Evolutionary conservation across 2,888 invertebrate genomes (phyloP).

Genomic region (Ormia ochracea): DNA sequence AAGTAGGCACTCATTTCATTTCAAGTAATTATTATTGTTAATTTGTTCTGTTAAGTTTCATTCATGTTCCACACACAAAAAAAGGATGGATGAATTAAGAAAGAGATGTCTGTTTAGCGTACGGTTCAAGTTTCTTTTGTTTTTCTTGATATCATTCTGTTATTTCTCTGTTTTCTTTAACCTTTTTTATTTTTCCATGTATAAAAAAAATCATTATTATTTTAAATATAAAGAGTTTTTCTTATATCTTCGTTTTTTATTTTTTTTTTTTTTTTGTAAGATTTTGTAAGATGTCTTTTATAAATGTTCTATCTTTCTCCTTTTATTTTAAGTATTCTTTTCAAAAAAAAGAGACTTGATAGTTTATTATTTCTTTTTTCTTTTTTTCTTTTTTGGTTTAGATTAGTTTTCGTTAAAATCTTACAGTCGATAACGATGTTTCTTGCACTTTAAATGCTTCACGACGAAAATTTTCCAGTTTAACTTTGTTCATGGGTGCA

Average conservation of each 20-base stretch:
- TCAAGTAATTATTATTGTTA: slow-evolving; percentile 46
- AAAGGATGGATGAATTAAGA: slow-evolving; percentile 48
- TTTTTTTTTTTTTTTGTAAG: slow-evolving; percentile 1
- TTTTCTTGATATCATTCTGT: slow-evolving; percentile 7
- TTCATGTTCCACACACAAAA: slow-evolving; percentile 62
- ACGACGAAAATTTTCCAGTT: slow-evolving; percentile 85
- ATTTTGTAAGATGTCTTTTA: slow-evolving; percentile 14
- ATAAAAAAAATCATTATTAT: slow-evolving; percentile 42
- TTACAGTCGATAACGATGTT: slow-evolving; percentile 89
- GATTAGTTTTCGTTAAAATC: slow-evolving; percentile 70
- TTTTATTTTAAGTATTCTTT: slow-evolving; percentile 23
- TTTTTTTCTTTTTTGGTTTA: slow-evolving; percentile 33
- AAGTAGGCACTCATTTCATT: slow-evolving; percentile 67
- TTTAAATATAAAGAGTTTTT: slow-evolving; percentile 11
- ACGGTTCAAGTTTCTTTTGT: slow-evolving; percentile 52
- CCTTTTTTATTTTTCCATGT: slow-evolving; percentile 50
- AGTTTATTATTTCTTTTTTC: slow-evolving; percentile 25
- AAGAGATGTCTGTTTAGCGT: slow-evolving; percentile 61
- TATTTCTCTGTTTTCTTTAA: slow-evolving; percentile 37
- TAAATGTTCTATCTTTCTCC: slow-evolving; percentile 42
- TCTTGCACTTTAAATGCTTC: slow-evolving; percentile 86
- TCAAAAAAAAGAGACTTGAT: slow-evolving; percentile 44
- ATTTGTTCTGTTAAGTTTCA: slow-evolving; percentile 60
- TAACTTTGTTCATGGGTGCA: slow-evolving; percentile 89
- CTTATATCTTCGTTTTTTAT: slow-evolving; percentile 9